Base-by-base conservation (phyloP, 2,888 invertebrate genomes). In the Xestoiulus laeticollis region DNA sequence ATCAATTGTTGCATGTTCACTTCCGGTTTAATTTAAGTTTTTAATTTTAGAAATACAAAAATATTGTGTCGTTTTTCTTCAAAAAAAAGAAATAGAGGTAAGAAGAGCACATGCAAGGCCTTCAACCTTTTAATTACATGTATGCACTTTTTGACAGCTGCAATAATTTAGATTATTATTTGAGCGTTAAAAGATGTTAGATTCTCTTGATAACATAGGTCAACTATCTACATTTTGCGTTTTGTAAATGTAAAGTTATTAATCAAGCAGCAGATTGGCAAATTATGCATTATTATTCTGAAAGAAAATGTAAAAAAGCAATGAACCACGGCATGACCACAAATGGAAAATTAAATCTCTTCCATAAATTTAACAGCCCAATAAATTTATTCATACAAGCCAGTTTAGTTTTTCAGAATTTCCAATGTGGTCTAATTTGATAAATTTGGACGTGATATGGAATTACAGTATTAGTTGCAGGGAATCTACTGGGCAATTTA, bases 11-110 rank as follows among this genome's bases (percentile, higher is more conserved):
- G 2, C 26, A 22, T 48, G 16, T 4, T 8, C 30, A 78, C 30
- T 78, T 78, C 78, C 78, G 26, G 78, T 30, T 78, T 78, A 78
- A 78, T 78, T 78, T 78, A 78, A 30, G 22, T 22, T 78, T 78
- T 30, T 30, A 0, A 48, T n/a, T 53, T 48, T 48, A 5, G 12
- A 78, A 78, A 30, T 22, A 78, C 78, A 22, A n/a, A n/a, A n/a
- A n/a, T n/a, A n/a, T n/a, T 68, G 30, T 78, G 48, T 78, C 30
- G 10, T 30, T 78, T 78, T 30, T 78, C 12, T 6, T 10, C 12
- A 10, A 10, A 26, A 2, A 78, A 78, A 78, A 78, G 14, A 48
- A 48, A 48, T 14, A 48, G 12, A 1, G 12, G 1, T 26, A 38
- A 38, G 19, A 22, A 38, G 1, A 85, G 14, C 32, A 3, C 85